These are phyloP conservation scores for Dione juno DNA, from an alignment of 2,888 invertebrate species.

Conservation along the genomic window DNA sequence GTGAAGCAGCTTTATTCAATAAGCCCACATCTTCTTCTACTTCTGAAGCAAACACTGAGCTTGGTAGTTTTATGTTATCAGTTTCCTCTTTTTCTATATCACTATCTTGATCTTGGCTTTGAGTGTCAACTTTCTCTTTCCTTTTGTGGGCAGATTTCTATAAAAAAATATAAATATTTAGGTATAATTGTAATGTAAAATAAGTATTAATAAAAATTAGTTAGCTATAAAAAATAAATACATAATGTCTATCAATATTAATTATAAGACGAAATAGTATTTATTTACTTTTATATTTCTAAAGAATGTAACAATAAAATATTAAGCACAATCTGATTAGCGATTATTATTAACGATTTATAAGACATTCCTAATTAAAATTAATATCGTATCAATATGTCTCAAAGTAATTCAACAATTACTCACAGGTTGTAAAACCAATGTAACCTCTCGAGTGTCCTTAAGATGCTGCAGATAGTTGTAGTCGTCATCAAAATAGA, in stretches of 20 bases:
- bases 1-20: constrained; percentile 91
- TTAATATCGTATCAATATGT: too few relatives aligned
- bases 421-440: constrained; percentile 82
- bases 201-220: too few relatives aligned
- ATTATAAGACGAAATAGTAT: too few relatives aligned
- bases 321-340: too few relatives aligned
- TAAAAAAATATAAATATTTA: constrained; percentile 24
- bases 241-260: too few relatives aligned
- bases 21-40: constrained; percentile 93
- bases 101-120: constrained; percentile 42
- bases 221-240: too few relatives aligned
- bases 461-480: constrained; percentile 96
- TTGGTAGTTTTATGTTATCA: constrained; percentile 86
- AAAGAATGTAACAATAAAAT: too few relatives aligned
- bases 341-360: too few relatives aligned
- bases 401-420: background rate
- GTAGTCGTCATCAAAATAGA: constrained; percentile 97
- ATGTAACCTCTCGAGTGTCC: constrained; percentile 81
- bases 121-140: constrained; percentile 53
- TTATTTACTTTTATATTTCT: too few relatives aligned
- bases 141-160: constrained; percentile 71
- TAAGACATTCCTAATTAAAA: too few relatives aligned
- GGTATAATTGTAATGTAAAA: too few relatives aligned
- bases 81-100: constrained; percentile 51
- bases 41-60: constrained; percentile 94